Conservation (phyloP, 1,140 invertebrate species). For the Eriocheir sinensis region DNA sequence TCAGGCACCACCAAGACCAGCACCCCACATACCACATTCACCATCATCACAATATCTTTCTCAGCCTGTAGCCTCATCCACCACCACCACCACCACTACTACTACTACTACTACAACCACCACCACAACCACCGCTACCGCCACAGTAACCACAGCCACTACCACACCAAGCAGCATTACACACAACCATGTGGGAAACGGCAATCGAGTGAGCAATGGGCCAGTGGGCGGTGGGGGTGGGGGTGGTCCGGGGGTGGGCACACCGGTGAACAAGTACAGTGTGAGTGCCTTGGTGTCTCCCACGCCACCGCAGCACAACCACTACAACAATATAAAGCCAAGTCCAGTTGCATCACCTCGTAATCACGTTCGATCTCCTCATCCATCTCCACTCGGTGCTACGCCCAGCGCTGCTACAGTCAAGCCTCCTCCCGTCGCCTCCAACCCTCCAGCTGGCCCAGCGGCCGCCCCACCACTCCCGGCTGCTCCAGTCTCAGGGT, state of each 20-base stretch:
- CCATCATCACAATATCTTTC: constrained; percentile 69
- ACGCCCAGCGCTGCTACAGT: constrained; percentile 63
- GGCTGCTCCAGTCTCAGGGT: constrained; percentile 54
- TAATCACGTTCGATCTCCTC: constrained; percentile 72
- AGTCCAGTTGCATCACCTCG: constrained; percentile 68
- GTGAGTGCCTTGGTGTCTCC: constrained; percentile 75
- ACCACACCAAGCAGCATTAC: constrained; percentile 66
- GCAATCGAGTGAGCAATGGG: constrained; percentile 73
- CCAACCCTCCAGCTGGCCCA: constrained; percentile 39
- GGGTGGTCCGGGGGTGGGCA: constrained; percentile 70
- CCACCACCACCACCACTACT: constrained; percentile 65
- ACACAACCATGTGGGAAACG: constrained; percentile 71
- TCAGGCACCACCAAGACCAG: constrained; percentile 54
- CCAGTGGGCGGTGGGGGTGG: constrained; percentile 69
- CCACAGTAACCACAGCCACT: constrained; percentile 63
- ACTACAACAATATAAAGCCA: constrained; percentile 72
- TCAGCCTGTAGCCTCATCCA: constrained; percentile 73
- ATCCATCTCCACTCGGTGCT: constrained; percentile 68
- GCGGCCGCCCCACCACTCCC: constrained; percentile 45
- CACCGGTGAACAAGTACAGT: constrained; percentile 69
- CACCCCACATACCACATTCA: constrained; percentile 71
- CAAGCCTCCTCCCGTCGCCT: constrained; percentile 56
- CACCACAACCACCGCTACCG: constrained; percentile 63
- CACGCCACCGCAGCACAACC: constrained; percentile 63
- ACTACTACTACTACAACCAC: constrained; percentile 62